Evolutionary conservation across 23 tunicate genomes (phyloP).

Genomic region (Diplosoma virens): DNA sequence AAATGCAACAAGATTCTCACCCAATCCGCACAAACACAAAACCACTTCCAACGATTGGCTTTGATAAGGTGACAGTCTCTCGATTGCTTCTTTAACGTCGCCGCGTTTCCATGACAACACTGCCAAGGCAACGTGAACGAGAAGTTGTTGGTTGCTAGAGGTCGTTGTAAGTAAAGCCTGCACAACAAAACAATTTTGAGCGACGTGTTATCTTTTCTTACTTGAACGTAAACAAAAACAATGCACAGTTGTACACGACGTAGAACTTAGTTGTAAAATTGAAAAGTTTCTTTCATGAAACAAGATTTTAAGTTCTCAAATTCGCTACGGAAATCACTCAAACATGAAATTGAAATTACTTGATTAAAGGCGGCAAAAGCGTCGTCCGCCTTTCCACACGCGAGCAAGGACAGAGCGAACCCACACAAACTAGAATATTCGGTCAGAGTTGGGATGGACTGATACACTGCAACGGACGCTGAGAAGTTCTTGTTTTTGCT

Average conservation of each 20-base stretch:
- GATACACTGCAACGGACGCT: slow-evolving; percentile 28
- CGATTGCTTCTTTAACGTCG: slow-evolving; percentile 9
- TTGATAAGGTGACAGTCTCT: background rate
- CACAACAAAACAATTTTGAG: too few relatives aligned
- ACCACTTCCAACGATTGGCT: background rate
- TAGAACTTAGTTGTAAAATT: too few relatives aligned
- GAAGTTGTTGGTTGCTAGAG: too few relatives aligned
- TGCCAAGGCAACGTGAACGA: slow-evolving; percentile 44
- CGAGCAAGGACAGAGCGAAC: slow-evolving; percentile 3
- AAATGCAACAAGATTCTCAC: too few relatives aligned
- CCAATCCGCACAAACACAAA: background rate
- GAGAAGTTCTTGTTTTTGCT: slow-evolving; percentile 32
- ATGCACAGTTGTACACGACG: too few relatives aligned
- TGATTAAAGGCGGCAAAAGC: slow-evolving; percentile 19
- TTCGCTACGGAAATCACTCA: too few relatives aligned
- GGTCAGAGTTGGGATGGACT: background rate
- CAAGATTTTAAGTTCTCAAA: too few relatives aligned
- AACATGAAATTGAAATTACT: slow-evolving; percentile 21
- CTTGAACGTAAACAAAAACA: too few relatives aligned
- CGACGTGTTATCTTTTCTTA: too few relatives aligned
- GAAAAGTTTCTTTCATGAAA: too few relatives aligned
- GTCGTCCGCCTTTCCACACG: slow-evolving; percentile 1
- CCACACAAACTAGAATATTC: slow-evolving; percentile 29
- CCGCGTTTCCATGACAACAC: slow-evolving; percentile 37
- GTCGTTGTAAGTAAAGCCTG: too few relatives aligned